Conservation (phyloP, 1,140 invertebrate genomes). For the Papilio helenus region DNA sequence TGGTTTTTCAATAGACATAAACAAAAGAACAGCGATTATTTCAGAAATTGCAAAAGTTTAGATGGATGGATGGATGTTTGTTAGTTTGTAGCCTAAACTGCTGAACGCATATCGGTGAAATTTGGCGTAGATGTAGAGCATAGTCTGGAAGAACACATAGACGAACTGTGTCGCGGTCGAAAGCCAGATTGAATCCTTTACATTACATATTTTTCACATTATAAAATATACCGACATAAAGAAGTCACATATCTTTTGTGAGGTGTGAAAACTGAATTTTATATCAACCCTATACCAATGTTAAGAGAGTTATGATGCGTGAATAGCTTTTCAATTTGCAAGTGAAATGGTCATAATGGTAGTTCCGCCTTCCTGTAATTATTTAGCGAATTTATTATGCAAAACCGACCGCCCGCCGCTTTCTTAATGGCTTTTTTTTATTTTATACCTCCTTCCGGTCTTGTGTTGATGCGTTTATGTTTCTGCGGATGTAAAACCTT, state of each 20-base stretch:
- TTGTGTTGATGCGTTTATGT: conserved; percentile 23
- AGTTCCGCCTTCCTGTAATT: conserved; percentile 51
- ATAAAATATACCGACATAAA: too few species aligned
- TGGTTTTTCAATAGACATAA: not conserved
- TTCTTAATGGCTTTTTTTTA: conserved; percentile 34
- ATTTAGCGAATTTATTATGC: conserved; percentile 41
- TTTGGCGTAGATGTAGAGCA: too few species aligned
- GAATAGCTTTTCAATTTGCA: conserved; percentile 62
- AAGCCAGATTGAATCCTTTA: too few species aligned
- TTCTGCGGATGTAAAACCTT: conserved; percentile 12
- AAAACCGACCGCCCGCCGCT: conserved; percentile 31
- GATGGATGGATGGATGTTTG: too few species aligned
- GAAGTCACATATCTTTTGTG: not conserved
- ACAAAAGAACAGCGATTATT: too few species aligned
- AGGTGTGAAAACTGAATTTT: not conserved
- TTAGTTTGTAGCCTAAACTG: too few species aligned
- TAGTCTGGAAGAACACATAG: too few species aligned
- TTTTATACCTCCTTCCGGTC: conserved; percentile 29
- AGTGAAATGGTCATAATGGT: conserved; percentile 55
- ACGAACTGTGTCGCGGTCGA: too few species aligned
- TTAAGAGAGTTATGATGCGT: conserved; percentile 67
- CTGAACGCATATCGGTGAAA: too few species aligned
- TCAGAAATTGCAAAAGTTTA: too few species aligned
- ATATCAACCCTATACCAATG: conserved; percentile 37
- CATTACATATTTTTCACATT: too few species aligned